phyloP scores from a whole-genome alignment of 2,888 invertebrate genomes.

The Phyto melanocephala region DNA sequence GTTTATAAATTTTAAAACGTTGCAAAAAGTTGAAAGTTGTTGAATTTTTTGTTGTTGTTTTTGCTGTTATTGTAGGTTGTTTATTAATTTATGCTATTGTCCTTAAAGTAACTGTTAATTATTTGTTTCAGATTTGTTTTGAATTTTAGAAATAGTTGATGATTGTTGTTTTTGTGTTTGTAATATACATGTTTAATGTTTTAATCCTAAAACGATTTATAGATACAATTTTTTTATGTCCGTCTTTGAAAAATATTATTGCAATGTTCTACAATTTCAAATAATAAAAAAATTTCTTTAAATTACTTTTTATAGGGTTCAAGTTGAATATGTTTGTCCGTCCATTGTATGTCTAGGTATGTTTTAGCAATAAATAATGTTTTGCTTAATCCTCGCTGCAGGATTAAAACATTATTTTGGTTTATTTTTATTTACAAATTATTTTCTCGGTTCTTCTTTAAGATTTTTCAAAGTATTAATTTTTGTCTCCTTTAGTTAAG shows the following conservation, averaged over 20 bases:
- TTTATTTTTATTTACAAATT: background rate
- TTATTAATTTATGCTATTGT: conserved; percentile 70
- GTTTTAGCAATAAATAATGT: background rate
- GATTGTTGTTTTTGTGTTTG: conserved; percentile 25
- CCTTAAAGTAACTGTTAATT: conserved; percentile 67
- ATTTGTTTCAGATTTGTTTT: conserved; percentile 5
- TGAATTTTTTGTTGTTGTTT: conserved; percentile 40
- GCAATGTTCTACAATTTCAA: background rate
- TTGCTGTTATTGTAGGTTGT: conserved; percentile 40
- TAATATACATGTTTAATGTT: background rate
- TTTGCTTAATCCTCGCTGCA: conserved; percentile 11
- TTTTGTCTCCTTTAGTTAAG: background rate
- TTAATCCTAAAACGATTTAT: background rate
- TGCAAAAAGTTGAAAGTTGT: conserved; percentile 45
- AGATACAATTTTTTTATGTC: background rate
- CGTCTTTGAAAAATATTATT: background rate
- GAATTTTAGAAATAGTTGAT: conserved; percentile 11
- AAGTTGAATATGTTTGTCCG: background rate
- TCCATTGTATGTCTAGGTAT: background rate
- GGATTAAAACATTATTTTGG: conserved; percentile 19
- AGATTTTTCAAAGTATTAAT: too few relatives aligned
- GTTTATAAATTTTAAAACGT: conserved; percentile 38
- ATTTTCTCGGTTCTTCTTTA: background rate
- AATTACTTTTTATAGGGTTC: background rate
- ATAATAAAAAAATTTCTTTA: conserved; percentile 12